Conservation (phyloP, 2,113 vertebrate genomes). For the Microtus richardsoni region DNA sequence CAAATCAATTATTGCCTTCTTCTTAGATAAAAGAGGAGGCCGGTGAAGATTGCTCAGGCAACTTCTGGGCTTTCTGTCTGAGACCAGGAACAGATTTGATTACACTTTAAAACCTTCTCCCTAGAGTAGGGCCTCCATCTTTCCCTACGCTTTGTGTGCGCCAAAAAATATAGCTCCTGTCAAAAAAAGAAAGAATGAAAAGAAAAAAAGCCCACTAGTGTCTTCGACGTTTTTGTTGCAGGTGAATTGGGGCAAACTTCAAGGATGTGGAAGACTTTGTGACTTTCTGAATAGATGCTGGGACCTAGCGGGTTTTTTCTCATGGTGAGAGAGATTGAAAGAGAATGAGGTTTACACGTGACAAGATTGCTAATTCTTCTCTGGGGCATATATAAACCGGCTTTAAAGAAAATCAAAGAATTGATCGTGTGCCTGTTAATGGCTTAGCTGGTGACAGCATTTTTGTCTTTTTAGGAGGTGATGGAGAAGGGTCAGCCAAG, state of each 20-base stretch:
- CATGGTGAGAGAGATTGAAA: constrained; percentile 48
- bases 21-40: constrained; percentile 51
- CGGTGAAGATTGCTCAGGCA: not conserved
- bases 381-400: constrained; percentile 43
- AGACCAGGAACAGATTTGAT: constrained; percentile 49
- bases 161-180: constrained; percentile 48
- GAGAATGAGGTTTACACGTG: constrained; percentile 48
- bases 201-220: not conserved
- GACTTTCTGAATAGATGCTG: constrained; percentile 66
- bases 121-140: constrained; percentile 36
- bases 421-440: constrained; percentile 53
- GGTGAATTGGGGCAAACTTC: constrained; percentile 56
- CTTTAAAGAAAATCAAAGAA: constrained; percentile 66
- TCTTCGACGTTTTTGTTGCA: constrained; percentile 45
- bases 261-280: constrained; percentile 61
- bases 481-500: constrained; percentile 66
- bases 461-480: constrained; percentile 73
- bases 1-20: constrained; percentile 71
- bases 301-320: constrained; percentile 47
- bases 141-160: constrained; percentile 38
- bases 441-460: constrained; percentile 46
- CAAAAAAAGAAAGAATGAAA: not conserved
- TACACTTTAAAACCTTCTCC: constrained; percentile 50
- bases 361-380: constrained; percentile 46
- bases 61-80: constrained; percentile 48